Evolutionary conservation across 2,797 vertebrate species (phyloP), one percentile per base, ranked within the genome.

Genomic region (Dendrocincla fuliginosa): DNA sequence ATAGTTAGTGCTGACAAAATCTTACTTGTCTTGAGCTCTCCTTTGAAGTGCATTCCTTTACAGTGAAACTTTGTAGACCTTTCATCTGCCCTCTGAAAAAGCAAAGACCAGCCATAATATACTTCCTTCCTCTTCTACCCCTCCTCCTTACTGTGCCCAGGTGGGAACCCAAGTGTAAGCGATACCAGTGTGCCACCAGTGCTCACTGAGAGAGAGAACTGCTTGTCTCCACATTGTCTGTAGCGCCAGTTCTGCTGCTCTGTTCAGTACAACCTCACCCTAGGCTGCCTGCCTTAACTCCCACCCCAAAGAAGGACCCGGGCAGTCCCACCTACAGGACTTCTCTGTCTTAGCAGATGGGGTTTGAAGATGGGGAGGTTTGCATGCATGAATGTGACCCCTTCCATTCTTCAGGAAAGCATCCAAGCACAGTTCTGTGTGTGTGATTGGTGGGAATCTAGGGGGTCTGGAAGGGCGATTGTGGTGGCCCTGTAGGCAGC

Each of bases 31-130:
- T 69, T 64, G 42, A 83, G 15, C 24, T 76, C 25, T 65, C 44
- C 64, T 87, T 87, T 94, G 92, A 94, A 96, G 79, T 76, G 41
- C 75, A 52, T 96, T 96, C 83, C 84, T 95, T 89, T 68, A 71
- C 64, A 56, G 59, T 74, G 65, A 81, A 78, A 82, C 60, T 70
- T 16, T 33, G 56, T 19, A 57, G 64, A 68, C 46, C 53, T 89
- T 84, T 89, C 52, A 77, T 86, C 76, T 77, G 52, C n/a, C 32
- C 11, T 77, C 70, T 59, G 33, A 60, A 89, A 89, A 92, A 67
- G 67, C 30, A 75, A 87, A 89, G 79, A 41, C 14, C 4, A 39
- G 42, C 49, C 6, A 11, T 85, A 74, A 55, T 53, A 49, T 14
- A 16, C 16, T 71, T 39, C 37, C 24, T 91, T 86, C 32, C 22